Base-by-base conservation (phyloP, 2,797 vertebrate species). In the Clarias pachynema region DNA sequence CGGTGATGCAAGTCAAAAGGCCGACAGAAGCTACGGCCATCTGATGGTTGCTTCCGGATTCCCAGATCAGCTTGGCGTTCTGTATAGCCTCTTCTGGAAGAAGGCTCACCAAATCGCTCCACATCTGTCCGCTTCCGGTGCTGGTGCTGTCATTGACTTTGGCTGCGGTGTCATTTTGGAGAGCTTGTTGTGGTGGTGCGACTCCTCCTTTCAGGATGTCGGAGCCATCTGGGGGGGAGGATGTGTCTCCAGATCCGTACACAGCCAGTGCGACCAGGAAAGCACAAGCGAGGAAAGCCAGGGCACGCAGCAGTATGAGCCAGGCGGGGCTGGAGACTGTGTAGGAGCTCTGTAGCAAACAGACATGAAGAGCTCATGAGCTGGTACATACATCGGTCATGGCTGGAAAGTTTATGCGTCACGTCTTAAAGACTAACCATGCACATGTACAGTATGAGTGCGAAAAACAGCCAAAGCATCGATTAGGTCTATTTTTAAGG, bases 261-360 rank as follows among this genome's bases (percentile, higher is more conserved):
- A 96, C 79, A 4, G 92, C 90, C 49, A 96, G 84, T 0, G 93
- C 90, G 53, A 97, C 91, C 49, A 99, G 94, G 87, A 98, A 95
- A 0, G 93, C 93, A 20, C 96, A 97, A 86, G 95, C 93, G 65
- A 98, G 92, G 92, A 99, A 99, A 84, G 96, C 93, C 69, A 99
- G 91, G 87, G 95, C 87, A 1, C 98, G 94, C 16, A 99, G 92
- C 1, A 96, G 37, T 56, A 98, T 92, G 88, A 99, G 96, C 44
- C 95, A 95, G 12, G 90, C 20, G 0, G 97, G 97, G 0, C 96
- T 96, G 44, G 94, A 94, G 66, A 90, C 79, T 3, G 95, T 92
- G 37, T 92, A 94, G 59, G 95, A 91, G 87, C 90, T 97, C 98
- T 99, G 95, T 62, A 88, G 68, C 79, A 86, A 24, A 92, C 16